phyloP scores from a whole-genome alignment of 2,113 vertebrate genomes.

The Odontesthes bonariensis region DNA sequence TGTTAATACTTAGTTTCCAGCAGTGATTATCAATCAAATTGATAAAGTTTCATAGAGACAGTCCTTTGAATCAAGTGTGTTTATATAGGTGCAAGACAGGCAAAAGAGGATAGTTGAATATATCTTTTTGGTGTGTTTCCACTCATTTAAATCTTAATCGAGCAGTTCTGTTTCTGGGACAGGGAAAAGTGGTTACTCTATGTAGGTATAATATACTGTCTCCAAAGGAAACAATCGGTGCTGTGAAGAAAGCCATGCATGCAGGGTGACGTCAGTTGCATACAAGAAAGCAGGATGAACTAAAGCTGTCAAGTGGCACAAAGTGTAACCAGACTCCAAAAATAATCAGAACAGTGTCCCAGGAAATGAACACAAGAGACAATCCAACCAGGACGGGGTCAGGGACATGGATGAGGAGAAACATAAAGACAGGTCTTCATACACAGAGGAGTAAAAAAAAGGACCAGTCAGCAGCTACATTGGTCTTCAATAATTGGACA shows the following conservation, averaged over 20 bases:
- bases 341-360: slow-evolving; percentile 54
- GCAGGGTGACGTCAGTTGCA: slow-evolving; percentile 40
- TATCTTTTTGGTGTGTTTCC: slow-evolving; percentile 26
- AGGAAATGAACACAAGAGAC: slow-evolving; percentile 48
- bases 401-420: slow-evolving; percentile 37
- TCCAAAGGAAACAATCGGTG: slow-evolving; percentile 49
- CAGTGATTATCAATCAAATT: slow-evolving; percentile 28
- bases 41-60: slow-evolving; percentile 41
- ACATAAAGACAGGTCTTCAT: slow-evolving; percentile 25
- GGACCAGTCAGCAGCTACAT: slow-evolving; percentile 23
- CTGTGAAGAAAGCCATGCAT: slow-evolving; percentile 27
- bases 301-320: slow-evolving; percentile 47
- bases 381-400: slow-evolving; percentile 45
- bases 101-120: slow-evolving; percentile 8
- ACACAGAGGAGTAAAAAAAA: not conserved
- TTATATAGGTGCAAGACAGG: slow-evolving; percentile 14
- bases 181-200: slow-evolving; percentile 12
- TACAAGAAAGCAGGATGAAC: slow-evolving; percentile 53
- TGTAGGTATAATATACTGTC: slow-evolving; percentile 29
- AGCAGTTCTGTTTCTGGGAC: slow-evolving; percentile 8
- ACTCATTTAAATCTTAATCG: not conserved
- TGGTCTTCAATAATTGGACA: slow-evolving; percentile 9
- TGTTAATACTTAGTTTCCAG: slow-evolving; percentile 26
- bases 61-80: not conserved
- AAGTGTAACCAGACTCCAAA: slow-evolving; percentile 65